Evolutionary conservation across 2,113 vertebrate genomes (phyloP).

Genomic region (Hypanus sabinus): DNA sequence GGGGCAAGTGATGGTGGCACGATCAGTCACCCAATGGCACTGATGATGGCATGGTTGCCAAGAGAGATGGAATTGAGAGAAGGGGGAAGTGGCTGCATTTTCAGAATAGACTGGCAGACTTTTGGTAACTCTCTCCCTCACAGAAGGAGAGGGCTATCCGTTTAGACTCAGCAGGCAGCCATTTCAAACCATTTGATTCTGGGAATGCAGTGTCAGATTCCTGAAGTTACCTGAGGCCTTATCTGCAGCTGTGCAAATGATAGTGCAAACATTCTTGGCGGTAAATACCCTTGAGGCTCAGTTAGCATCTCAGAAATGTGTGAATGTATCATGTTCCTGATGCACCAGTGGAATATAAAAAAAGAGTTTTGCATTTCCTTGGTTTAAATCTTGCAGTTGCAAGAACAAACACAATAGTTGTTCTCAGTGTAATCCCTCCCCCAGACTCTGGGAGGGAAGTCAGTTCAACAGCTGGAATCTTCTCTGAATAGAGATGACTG

Average conservation of each 20-base stretch:
- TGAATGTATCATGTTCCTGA: background rate
- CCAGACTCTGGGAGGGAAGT: background rate
- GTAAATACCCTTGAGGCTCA: background rate
- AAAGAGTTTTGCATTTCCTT: slow-evolving; percentile 5
- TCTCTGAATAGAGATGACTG: background rate
- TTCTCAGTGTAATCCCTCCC: slow-evolving; percentile 17
- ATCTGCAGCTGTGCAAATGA: slow-evolving; percentile 23
- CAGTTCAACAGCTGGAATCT: slow-evolving; percentile 16
- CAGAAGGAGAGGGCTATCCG: background rate
- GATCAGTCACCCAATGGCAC: background rate
- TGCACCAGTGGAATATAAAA: background rate
- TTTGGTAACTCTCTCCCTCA: background rate
- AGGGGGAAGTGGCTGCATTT: background rate
- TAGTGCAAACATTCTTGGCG: too few species aligned
- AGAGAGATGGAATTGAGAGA: slow-evolving; percentile 10
- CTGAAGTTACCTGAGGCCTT: background rate
- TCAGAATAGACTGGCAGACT: background rate
- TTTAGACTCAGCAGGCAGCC: background rate
- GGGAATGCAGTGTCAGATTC: too few species aligned
- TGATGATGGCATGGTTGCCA: slow-evolving; percentile 25
- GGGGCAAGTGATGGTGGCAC: background rate
- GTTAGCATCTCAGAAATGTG: background rate
- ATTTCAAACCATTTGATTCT: background rate
- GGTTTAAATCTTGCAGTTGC: background rate
- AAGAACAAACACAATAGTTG: background rate